Conservation (phyloP, 2,113 vertebrate species). For the Astatoreochromis straeleni region DNA sequence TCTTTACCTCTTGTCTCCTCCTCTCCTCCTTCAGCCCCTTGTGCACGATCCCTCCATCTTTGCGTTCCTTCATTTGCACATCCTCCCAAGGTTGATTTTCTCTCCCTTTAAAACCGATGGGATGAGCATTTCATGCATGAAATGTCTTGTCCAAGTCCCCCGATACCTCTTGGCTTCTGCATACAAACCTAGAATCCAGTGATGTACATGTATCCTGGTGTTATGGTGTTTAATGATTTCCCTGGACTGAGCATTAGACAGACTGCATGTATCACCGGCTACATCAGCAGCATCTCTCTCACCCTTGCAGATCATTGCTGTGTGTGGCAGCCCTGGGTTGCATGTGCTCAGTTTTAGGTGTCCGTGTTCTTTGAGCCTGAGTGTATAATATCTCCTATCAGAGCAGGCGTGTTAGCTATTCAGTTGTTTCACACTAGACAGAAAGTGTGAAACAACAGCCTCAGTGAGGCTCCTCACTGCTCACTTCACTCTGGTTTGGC, state of each 20-base stretch:
- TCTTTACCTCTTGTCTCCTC: neutral
- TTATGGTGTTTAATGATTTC: slow-evolving; percentile 69
- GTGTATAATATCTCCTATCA: neutral
- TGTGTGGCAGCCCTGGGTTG: slow-evolving; percentile 48
- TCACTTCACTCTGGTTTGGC: neutral
- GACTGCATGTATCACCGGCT: slow-evolving; percentile 59
- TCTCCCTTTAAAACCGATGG: slow-evolving; percentile 39
- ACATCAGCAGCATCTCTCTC: slow-evolving; percentile 42
- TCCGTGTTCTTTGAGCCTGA: neutral
- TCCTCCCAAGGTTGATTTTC: slow-evolving; percentile 38
- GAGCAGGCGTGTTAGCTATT: slow-evolving; percentile 44
- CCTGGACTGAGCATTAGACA: slow-evolving; percentile 40
- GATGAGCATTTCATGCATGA: slow-evolving; percentile 62
- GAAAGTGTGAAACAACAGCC: slow-evolving; percentile 14
- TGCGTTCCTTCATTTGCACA: neutral
- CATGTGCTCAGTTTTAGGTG: neutral
- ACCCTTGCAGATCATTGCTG: slow-evolving; percentile 70
- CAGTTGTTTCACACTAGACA: slow-evolving; percentile 47
- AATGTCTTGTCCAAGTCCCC: slow-evolving; percentile 39
- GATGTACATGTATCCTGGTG: slow-evolving; percentile 37
- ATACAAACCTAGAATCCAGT: neutral
- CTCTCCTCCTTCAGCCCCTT: neutral
- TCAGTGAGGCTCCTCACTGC: neutral
- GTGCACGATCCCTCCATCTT: neutral
- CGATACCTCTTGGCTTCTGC: neutral